Conservation (phyloP, 2,113 vertebrate species). For the Chaenogobius annularis region DNA sequence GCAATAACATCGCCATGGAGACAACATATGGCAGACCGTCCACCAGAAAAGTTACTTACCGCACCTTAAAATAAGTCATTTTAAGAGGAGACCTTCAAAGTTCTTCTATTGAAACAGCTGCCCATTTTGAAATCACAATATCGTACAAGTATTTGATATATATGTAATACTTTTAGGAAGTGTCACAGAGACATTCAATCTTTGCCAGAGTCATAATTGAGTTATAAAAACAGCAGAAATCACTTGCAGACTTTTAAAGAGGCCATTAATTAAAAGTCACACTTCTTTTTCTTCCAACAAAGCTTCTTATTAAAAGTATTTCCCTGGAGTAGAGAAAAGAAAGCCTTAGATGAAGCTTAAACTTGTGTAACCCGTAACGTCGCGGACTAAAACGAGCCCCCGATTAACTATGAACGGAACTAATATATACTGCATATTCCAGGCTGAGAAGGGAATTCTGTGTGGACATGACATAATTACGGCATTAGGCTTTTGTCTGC, state of each 20-base stretch:
- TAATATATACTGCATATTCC: neutral
- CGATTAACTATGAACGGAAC: neutral
- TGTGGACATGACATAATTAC: conserved; percentile 7
- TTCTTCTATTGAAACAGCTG: neutral
- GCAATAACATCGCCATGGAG: too few species aligned
- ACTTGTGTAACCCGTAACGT: neutral
- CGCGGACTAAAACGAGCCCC: neutral
- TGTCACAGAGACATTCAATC: neutral
- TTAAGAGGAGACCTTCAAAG: neutral
- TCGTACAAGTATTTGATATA: neutral
- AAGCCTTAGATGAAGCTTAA: conserved; percentile 2
- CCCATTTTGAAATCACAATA: neutral
- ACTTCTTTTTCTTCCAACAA: neutral
- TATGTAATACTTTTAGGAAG: neutral
- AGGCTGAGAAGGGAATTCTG: neutral
- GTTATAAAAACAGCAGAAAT: conserved; percentile 9
- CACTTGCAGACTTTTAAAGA: neutral
- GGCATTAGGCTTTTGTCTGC: conserved; percentile 4
- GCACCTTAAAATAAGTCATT: neutral
- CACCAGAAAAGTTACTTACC: too few species aligned
- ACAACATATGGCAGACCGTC: too few species aligned
- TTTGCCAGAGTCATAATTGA: neutral
- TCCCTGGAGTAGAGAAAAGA: neutral
- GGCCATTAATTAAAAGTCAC: conserved; percentile 16
- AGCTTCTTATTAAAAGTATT: conserved; percentile 11